Evolutionary conservation across 2,797 vertebrate species (phyloP).

Genomic region (Neopelma chrysocephalum): DNA sequence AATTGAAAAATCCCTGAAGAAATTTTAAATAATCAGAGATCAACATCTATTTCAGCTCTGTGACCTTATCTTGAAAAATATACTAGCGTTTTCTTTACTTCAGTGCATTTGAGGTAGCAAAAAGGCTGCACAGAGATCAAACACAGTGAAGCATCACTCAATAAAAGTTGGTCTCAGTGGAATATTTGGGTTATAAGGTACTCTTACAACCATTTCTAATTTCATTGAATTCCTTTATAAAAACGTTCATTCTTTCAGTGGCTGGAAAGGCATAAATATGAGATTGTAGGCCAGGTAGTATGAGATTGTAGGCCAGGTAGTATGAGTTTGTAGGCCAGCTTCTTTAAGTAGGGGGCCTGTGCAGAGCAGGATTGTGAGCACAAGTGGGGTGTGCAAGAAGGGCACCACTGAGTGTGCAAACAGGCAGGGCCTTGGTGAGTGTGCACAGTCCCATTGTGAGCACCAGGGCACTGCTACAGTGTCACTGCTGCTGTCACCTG

Average conservation of each 20-base stretch:
- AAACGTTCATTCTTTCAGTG: not conserved
- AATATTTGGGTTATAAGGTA: constrained; percentile 29
- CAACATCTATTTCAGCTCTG: constrained; percentile 44
- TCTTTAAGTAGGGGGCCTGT: not conserved
- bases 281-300: not conserved
- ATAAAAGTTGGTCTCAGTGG: constrained; percentile 10
- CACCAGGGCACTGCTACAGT: not conserved
- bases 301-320: not conserved
- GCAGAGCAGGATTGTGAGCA: accelerated
- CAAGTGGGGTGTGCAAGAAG: accelerated
- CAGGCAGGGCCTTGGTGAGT: accelerated
- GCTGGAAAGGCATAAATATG: not conserved
- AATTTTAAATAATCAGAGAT: constrained; percentile 53
- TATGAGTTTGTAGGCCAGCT: not conserved
- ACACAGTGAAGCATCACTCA: constrained; percentile 43
- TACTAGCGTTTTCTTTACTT: not conserved
- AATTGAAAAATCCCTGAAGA: constrained; percentile 34
- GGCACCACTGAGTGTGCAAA: not conserved
- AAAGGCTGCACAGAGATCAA: constrained; percentile 40
- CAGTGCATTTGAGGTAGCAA: not conserved
- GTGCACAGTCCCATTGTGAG: not conserved
- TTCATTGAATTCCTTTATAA: constrained; percentile 2
- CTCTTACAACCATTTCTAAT: constrained; percentile 8
- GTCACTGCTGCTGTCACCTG: not conserved
- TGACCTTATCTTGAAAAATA: constrained; percentile 50